Conservation (phyloP, 2,888 invertebrate species). For the Drosophila lutescens region DNA sequence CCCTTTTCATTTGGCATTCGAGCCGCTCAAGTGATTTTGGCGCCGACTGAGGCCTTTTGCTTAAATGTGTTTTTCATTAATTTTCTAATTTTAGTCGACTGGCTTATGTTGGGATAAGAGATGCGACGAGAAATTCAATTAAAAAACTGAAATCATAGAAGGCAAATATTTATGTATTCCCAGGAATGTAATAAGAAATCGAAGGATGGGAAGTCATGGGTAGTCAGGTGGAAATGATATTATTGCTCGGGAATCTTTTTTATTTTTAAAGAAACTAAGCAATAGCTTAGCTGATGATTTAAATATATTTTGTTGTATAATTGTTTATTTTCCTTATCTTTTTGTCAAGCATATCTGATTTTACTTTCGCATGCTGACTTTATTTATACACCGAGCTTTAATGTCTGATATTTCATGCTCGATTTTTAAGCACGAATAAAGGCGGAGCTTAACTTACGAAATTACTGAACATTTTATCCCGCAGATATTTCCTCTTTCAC, state of each 20-base stretch:
- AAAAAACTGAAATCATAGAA: constrained; percentile 52
- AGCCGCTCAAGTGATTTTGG: constrained; percentile 66
- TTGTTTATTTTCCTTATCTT: too few relatives aligned
- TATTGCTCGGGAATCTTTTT: background rate
- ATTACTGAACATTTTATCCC: constrained; percentile 19
- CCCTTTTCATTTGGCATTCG: constrained; percentile 48
- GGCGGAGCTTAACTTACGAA: constrained; percentile 14
- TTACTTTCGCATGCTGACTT: background rate
- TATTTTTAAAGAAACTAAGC: background rate
- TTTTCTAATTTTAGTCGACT: constrained; percentile 70
- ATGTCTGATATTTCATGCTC: background rate
- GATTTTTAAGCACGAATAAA: constrained; percentile 25
- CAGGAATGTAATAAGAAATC: constrained; percentile 19
- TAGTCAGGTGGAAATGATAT: constrained; percentile 25
- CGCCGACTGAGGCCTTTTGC: constrained; percentile 45
- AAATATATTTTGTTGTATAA: too few relatives aligned
- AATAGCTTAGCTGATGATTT: too few relatives aligned
- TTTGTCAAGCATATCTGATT: background rate
- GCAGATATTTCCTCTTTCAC: background rate
- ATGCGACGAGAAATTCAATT: constrained; percentile 65
- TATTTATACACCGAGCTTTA: background rate
- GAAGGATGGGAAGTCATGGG: background rate
- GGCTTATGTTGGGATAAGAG: constrained; percentile 52
- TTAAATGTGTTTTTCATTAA: constrained; percentile 61
- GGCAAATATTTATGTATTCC: constrained; percentile 14